Evolutionary conservation across 2,888 invertebrate species (phyloP).

Genomic region (Augochlorella aurata): DNA sequence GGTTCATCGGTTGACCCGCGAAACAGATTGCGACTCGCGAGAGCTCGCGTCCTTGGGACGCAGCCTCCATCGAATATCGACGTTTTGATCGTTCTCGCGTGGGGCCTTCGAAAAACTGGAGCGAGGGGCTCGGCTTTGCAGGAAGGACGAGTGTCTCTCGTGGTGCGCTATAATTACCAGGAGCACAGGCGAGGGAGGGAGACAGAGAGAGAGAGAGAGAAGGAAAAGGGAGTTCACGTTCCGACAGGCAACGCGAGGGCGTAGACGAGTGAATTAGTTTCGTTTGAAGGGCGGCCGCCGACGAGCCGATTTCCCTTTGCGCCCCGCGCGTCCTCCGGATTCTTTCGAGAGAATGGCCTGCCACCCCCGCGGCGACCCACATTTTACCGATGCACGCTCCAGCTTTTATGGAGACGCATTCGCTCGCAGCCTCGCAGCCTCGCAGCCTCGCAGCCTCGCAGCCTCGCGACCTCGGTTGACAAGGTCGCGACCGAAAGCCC

Average conservation of each 20-base stretch:
- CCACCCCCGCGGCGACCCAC: background rate
- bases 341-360: background rate
- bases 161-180: background rate
- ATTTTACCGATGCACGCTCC: background rate
- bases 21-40: background rate
- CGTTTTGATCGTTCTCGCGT: conserved; percentile 1
- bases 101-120: background rate
- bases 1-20: no score
- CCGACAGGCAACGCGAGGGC: background rate
- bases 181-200: no score
- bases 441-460: conserved; percentile 1
- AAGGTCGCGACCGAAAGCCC: conserved; percentile 26
- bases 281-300: background rate
- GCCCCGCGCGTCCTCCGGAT: background rate
- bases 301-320: background rate
- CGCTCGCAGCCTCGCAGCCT: background rate
- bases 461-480: conserved; percentile 3
- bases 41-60: background rate
- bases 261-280: background rate
- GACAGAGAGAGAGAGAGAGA: no score
- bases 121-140: background rate
- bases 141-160: background rate
- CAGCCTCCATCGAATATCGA: background rate
- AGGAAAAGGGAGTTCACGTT: background rate
- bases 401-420: conserved; percentile 1